These are phyloP conservation scores for Sphaerodactylus townsendi DNA, from an alignment of 2,113 vertebrate species.

Conservation along the genomic window DNA sequence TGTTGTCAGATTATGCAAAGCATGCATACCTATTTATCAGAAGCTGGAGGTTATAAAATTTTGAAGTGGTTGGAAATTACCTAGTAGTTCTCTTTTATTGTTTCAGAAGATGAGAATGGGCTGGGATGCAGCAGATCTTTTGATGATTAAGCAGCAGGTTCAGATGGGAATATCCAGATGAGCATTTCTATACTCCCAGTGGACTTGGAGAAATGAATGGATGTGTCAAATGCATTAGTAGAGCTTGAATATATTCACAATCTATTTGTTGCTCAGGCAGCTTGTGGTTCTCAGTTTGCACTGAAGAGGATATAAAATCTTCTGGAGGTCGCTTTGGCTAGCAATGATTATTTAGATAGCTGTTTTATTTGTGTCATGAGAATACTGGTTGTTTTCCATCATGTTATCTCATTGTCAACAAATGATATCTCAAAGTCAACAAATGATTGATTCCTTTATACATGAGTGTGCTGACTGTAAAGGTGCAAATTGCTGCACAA, in stretches of 20 bases:
- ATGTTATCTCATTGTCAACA: constrained; percentile 56
- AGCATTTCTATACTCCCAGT: neutral
- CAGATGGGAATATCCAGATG: neutral
- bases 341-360: constrained; percentile 61
- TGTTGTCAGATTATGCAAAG: neutral
- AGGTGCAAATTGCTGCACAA: constrained; percentile 31
- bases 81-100: neutral
- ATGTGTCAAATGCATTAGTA: neutral
- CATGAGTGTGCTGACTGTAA: constrained; percentile 43
- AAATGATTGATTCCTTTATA: constrained; percentile 55
- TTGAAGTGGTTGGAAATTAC: neutral
- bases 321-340: constrained; percentile 48
- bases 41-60: neutral
- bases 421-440: constrained; percentile 57
- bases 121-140: neutral
- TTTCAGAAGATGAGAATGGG: neutral
- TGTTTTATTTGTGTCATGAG: constrained; percentile 69
- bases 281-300: constrained; percentile 5
- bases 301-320: constrained; percentile 40
- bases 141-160: neutral
- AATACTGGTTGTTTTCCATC: constrained; percentile 63
- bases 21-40: neutral
- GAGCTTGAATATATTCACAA: neutral
- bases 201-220: neutral
- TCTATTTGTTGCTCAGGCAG: neutral